A percentile compares a stretch with the other conserved stretches of the same genome.
phyloP scores from a whole-genome alignment of 1,140 invertebrate species.

The Eubasilissa regina region DNA sequence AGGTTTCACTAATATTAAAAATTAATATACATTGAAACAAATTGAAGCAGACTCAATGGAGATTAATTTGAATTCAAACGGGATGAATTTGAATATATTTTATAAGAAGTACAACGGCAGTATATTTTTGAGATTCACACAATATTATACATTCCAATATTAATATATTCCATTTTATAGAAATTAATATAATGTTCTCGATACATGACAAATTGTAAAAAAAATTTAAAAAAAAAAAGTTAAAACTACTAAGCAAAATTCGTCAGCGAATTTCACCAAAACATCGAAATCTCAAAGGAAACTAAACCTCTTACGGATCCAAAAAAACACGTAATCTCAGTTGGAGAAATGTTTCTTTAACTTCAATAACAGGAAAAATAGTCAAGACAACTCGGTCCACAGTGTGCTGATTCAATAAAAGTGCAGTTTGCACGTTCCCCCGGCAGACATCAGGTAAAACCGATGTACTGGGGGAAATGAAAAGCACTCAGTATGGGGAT shows the following conservation, averaged over 20 bases:
- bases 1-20: no score
- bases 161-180: no score
- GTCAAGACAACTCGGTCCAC: constrained; percentile 9
- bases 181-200: no score
- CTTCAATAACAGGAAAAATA: constrained; percentile 29
- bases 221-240: not conserved
- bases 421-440: not conserved
- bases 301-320: constrained; percentile 14
- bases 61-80: no score
- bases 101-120: no score
- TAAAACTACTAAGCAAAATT: not conserved
- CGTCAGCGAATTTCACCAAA: constrained; percentile 1
- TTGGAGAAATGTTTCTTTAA: constrained; percentile 23
- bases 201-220: not conserved
- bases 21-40: no score
- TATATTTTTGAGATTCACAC: no score
- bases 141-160: no score
- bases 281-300: not conserved
- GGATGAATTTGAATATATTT: no score
- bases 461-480: not conserved
- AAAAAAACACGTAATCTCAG: constrained; percentile 33
- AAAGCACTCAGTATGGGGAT: not conserved
- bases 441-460: constrained; percentile 7
- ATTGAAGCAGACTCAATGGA: no score
- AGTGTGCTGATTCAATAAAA: constrained; percentile 11